Evolutionary conservation across 2,797 vertebrate genomes (phyloP), one percentile per base, ranked within the genome.

Genomic region (Aldrovandia affinis): DNA sequence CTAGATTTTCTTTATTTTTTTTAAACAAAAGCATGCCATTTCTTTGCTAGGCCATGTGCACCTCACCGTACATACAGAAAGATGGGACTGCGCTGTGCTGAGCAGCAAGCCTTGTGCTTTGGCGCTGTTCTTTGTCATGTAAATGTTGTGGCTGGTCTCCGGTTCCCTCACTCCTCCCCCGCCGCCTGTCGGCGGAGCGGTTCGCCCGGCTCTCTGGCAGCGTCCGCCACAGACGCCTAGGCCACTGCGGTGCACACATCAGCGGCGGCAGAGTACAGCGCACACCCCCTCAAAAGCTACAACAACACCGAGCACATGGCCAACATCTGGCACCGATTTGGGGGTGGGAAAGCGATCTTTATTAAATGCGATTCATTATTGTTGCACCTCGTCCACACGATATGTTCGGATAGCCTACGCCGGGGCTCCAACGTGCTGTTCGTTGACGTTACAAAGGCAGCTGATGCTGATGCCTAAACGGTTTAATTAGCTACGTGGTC

Each of bases 91-190:
- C 42, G 5, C 42, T n/a, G 47, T 15, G 75, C 22, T n/a, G 75
- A 25, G 28, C 44, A 18, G 47, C 75, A 12, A 50, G 75, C 84
- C 80, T 81, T 85, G 79, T 85, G 87, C 84, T 83, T 63, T 80
- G 55, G 59, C 65, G 73, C 83, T 47, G 84, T 83, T 91, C 92
- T 93, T 94, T 94, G 91, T 94, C 89, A 92, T 94, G 92, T 87
- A 91, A 93, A 94, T 92, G 77, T 82, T 81, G 83, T 82, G 83
- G 86, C 86, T 88, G 83, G 81, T 86, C 78, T 85, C 81, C 50
- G 47, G 12, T 18, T 59, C 78, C 39, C 25, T 15, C 83, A 65
- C 80, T 80, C 85, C 81, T 84, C 84, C 86, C 54, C 86, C 84
- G 44, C 80, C 33, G 83, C 84, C 83, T 88, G 86, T 84, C 86